Conservation (phyloP, 2,888 invertebrate genomes). For the Agrotis exclamationis region DNA sequence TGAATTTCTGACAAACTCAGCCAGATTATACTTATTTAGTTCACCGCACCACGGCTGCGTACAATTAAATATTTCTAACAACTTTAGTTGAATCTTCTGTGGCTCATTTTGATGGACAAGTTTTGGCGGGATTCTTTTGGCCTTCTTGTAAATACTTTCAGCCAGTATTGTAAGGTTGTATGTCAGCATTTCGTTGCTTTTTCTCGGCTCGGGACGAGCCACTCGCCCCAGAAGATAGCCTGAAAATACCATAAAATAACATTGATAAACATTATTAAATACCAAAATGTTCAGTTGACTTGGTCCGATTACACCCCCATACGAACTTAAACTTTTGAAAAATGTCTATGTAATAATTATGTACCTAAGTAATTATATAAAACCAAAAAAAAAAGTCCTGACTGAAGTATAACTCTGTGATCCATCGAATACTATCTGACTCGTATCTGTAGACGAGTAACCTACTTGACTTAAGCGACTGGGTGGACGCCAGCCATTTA, state of each 20-base stretch:
- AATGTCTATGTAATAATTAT: too few relatives aligned
- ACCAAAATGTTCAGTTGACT: too few relatives aligned
- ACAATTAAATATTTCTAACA: constrained; percentile 82
- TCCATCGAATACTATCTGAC: too few relatives aligned
- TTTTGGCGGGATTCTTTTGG: constrained; percentile 81
- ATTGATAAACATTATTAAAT: too few relatives aligned
- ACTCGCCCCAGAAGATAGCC: constrained; percentile 84
- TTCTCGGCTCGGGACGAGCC: constrained; percentile 77
- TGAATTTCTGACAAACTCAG: constrained; percentile 78
- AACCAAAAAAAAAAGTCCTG: too few relatives aligned
- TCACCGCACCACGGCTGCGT: constrained; percentile 73
- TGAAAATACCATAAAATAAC: constrained; percentile 68
- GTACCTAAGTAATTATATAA: too few relatives aligned
- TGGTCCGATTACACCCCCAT: too few relatives aligned
- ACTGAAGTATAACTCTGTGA: too few relatives aligned
- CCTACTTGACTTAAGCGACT: too few relatives aligned
- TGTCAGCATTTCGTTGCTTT: constrained; percentile 77
- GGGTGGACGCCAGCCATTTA: too few relatives aligned
- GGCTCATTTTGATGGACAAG: constrained; percentile 79
- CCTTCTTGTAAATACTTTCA: constrained; percentile 80
- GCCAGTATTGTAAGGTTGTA: constrained; percentile 79
- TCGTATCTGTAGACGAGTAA: too few relatives aligned
- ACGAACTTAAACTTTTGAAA: too few relatives aligned
- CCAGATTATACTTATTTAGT: constrained; percentile 76
- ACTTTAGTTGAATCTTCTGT: constrained; percentile 75